phyloP scores from a whole-genome alignment of 2,888 invertebrate species.

The Lasioglossum vierecki region DNA sequence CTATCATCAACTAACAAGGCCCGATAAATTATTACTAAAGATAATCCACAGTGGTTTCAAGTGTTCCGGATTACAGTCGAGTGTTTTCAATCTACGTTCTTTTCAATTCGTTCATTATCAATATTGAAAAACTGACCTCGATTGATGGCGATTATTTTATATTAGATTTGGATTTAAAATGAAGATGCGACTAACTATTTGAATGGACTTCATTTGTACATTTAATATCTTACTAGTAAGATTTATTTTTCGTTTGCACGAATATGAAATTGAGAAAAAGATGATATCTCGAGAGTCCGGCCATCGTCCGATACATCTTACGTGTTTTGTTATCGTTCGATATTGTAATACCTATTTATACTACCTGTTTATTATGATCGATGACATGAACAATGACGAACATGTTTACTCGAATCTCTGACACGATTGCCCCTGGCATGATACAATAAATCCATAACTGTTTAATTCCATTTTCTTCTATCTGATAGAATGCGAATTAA shows the following conservation, averaged over 20 bases:
- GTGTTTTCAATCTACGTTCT: constrained; percentile 1
- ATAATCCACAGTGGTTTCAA: neutral
- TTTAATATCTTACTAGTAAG: neutral
- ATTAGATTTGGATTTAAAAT: neutral
- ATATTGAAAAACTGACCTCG: constrained; percentile 12
- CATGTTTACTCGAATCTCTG: constrained; percentile 23
- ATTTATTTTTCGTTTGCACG: too few species aligned
- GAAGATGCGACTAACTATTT: neutral
- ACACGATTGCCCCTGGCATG: neutral
- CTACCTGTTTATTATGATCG: constrained; percentile 2
- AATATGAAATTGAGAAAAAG: too few species aligned
- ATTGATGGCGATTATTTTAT: neutral
- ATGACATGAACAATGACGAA: constrained; percentile 10
- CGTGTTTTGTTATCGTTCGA: neutral
- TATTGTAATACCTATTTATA: neutral
- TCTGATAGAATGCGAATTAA: neutral
- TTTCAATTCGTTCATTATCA: neutral
- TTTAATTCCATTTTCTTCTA: constrained; percentile 6
- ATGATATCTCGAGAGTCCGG: constrained; percentile 11
- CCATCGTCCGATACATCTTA: neutral
- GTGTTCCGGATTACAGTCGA: neutral
- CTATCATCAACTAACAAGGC: neutral
- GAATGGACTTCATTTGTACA: neutral
- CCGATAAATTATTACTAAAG: constrained; percentile 15
- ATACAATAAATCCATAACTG: neutral